Percentiles rank a stretch among this genome's conserved stretches.
phyloP scores from a whole-genome alignment of 2,888 invertebrate genomes.

The Himalopsyche japonica region DNA sequence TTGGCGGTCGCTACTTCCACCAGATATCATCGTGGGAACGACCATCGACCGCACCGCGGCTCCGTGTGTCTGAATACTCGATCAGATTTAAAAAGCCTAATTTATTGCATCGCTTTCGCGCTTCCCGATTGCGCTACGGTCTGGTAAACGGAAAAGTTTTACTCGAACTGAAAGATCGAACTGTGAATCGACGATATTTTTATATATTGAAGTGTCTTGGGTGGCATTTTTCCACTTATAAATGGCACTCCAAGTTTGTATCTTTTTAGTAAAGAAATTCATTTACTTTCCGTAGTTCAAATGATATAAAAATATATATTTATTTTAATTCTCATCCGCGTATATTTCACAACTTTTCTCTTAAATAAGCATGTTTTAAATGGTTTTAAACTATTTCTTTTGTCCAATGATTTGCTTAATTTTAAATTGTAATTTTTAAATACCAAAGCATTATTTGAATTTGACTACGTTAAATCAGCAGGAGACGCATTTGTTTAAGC shows the following conservation, averaged over 20 bases:
- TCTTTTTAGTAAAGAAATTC: not conserved
- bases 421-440: no score
- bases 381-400: no score
- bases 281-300: not conserved
- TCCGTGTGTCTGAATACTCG: not conserved
- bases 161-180: not conserved
- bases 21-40: not conserved
- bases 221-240: not conserved
- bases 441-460: no score
- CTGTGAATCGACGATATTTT: not conserved
- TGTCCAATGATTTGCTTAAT: no score
- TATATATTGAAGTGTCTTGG: not conserved
- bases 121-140: not conserved
- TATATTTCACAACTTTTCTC: no score
- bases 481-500: no score
- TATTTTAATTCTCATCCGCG: no score
- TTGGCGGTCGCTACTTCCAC: not conserved
- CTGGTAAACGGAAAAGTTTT: not conserved
- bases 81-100: not conserved
- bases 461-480: no score
- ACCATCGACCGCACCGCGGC: not conserved
- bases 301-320: no score
- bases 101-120: not conserved
- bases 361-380: no score
- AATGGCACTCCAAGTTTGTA: not conserved